Evolutionary conservation across 2,797 vertebrate species (phyloP).

Genomic region (Platyrinchus mystaceus): DNA sequence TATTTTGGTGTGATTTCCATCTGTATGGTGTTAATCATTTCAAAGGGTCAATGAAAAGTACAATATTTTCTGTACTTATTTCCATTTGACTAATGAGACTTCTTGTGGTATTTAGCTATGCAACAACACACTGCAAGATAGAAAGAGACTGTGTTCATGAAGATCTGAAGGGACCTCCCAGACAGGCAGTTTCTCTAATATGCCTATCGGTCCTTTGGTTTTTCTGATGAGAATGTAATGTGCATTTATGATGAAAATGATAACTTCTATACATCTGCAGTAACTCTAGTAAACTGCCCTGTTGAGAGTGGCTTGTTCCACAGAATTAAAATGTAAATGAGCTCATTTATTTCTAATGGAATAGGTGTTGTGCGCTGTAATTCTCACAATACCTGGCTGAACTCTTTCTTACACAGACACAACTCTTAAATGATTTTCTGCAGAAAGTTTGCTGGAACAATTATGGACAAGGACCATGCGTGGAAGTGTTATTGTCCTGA

Average conservation of each 20-base stretch:
- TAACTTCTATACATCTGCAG: slow-evolving; percentile 6
- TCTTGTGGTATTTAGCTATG: not conserved
- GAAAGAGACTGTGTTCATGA: not conserved
- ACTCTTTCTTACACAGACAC: not conserved
- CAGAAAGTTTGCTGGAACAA: not conserved
- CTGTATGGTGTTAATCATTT: not conserved
- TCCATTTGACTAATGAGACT: not conserved
- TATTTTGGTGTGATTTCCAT: not conserved
- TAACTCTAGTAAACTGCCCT: slow-evolving; percentile 39
- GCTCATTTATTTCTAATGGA: slow-evolving; percentile 42
- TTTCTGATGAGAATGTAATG: slow-evolving; percentile 25
- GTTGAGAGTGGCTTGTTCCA: not conserved
- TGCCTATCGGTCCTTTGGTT: not conserved
- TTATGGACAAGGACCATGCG: not conserved
- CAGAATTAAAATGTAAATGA: slow-evolving; percentile 40
- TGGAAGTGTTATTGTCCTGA: not conserved
- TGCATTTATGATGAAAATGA: slow-evolving; percentile 43
- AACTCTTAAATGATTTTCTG: not conserved
- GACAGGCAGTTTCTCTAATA: slow-evolving; percentile 22
- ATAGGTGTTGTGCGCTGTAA: not conserved
- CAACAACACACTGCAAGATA: not conserved
- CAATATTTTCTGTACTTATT: slow-evolving; percentile 5
- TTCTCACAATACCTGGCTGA: not conserved
- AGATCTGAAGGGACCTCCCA: not conserved
- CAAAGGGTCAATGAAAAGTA: not conserved